A percentile compares a stretch with the other conserved stretches of the same genome.
These are phyloP conservation scores for Hyles vespertilio DNA, from an alignment of 1,140 invertebrate genomes.

Conservation along the genomic window DNA sequence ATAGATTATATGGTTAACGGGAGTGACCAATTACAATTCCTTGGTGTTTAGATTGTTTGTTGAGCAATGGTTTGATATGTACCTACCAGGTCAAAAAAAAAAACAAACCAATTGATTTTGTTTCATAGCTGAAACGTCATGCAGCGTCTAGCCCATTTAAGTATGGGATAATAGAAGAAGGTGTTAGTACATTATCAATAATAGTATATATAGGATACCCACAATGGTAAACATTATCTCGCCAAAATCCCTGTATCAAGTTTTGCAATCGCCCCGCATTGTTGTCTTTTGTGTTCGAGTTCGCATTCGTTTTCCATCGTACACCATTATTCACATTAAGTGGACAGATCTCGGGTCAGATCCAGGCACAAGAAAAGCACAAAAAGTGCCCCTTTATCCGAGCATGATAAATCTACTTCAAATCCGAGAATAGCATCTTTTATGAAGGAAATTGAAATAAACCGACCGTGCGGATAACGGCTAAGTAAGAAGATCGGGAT, in stretches of 20 bases:
- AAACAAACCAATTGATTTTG: no score
- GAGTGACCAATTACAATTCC: no score
- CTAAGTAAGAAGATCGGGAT: conserved; percentile 73
- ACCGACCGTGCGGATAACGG: conserved; percentile 75
- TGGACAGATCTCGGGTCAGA: conserved; percentile 75
- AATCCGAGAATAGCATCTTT: conserved; percentile 75
- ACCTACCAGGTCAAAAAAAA: no score
- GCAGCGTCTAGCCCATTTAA: no score
- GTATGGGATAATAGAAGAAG: no score
- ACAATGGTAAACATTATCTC: conserved; percentile 46
- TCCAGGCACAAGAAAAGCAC: conserved; percentile 74
- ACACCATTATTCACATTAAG: conserved; percentile 76
- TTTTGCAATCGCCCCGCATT: conserved; percentile 70
- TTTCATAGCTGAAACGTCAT: no score
- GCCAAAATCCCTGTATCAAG: conserved; percentile 65
- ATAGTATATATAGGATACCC: conserved; percentile 17
- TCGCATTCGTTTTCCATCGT: conserved; percentile 74
- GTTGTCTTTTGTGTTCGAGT: conserved; percentile 74
- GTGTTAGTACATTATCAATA: not conserved
- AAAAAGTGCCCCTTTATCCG: conserved; percentile 75
- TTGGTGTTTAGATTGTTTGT: no score
- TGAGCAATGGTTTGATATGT: no score
- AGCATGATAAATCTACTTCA: conserved; percentile 76
- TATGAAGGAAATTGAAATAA: conserved; percentile 76
- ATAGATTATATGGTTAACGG: no score